Percentiles rank a stretch among this genome's conserved stretches.
Conservation (phyloP, 2,113 vertebrate genomes). For the Callocephalon fimbriatum region DNA sequence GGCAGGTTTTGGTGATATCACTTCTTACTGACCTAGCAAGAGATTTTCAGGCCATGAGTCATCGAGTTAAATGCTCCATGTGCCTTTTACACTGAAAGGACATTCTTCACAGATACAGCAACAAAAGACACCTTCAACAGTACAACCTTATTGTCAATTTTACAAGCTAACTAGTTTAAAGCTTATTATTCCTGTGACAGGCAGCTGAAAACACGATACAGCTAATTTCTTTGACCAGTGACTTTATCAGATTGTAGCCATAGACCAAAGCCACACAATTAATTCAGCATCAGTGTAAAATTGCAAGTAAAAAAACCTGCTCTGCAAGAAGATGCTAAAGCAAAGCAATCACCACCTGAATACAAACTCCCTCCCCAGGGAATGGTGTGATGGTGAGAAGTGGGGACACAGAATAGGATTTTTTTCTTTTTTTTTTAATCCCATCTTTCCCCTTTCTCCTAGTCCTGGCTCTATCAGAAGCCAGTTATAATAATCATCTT, state of each 20-base stretch:
- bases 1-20: background rate
- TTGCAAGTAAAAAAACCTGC: background rate
- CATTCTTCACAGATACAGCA: background rate
- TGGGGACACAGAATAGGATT: background rate
- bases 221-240: background rate
- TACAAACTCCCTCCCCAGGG: background rate
- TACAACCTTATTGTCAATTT: background rate
- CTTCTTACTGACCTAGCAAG: background rate
- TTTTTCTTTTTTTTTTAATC: background rate
- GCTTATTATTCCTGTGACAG: background rate
- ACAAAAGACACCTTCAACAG: background rate
- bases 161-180: background rate
- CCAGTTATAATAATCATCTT: background rate
- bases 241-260: background rate
- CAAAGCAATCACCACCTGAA: background rate
- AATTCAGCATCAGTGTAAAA: background rate
- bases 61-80: background rate
- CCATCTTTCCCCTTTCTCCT: background rate
- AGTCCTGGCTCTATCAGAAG: background rate
- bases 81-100: background rate
- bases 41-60: background rate
- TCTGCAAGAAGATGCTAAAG: background rate
- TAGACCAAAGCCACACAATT: background rate
- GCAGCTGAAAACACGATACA: background rate
- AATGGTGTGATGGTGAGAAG: background rate